Evolutionary conservation across 2,797 vertebrate species (phyloP).

Genomic region (Lepilemur ruficaudatus): DNA sequence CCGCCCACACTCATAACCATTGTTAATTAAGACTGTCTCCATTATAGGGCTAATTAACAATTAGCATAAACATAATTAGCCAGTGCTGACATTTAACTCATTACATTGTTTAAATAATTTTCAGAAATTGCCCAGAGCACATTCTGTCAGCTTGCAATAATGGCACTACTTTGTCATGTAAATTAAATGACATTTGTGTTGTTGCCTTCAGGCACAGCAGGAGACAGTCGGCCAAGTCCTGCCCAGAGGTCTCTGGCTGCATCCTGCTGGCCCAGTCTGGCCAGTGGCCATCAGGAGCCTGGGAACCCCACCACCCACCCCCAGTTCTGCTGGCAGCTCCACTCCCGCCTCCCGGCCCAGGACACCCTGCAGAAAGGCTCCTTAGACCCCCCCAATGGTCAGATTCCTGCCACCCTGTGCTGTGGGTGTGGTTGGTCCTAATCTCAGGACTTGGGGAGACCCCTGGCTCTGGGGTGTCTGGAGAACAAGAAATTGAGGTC

Average conservation of each 20-base stretch:
- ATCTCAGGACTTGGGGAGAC: background rate
- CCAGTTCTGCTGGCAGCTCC: background rate
- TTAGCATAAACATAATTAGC: conserved; percentile 99
- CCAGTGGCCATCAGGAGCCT: background rate
- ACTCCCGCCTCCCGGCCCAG: background rate
- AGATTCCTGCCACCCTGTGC: background rate
- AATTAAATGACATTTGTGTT: conserved; percentile 89
- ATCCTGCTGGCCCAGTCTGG: background rate
- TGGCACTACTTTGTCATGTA: conserved; percentile 94
- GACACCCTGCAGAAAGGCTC: background rate
- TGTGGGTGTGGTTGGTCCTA: rapidly evolving
- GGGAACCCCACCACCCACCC: background rate
- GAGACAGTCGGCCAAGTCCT: background rate
- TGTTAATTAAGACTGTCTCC: conserved; percentile 98
- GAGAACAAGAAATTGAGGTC: rapidly evolving
- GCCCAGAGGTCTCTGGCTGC: background rate
- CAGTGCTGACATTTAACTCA: conserved; percentile 96
- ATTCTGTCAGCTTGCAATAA: conserved; percentile 94
- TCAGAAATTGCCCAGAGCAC: conserved; percentile 94
- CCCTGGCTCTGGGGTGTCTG: rapidly evolving
- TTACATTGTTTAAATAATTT: conserved; percentile 98
- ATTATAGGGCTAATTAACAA: conserved; percentile 99
- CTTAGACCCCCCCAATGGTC: background rate
- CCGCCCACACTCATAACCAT: conserved; percentile 87
- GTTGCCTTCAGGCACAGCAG: conserved; percentile 71